Evolutionary conservation across 2,888 invertebrate genomes (phyloP).

Genomic region (Spialia ferax): DNA sequence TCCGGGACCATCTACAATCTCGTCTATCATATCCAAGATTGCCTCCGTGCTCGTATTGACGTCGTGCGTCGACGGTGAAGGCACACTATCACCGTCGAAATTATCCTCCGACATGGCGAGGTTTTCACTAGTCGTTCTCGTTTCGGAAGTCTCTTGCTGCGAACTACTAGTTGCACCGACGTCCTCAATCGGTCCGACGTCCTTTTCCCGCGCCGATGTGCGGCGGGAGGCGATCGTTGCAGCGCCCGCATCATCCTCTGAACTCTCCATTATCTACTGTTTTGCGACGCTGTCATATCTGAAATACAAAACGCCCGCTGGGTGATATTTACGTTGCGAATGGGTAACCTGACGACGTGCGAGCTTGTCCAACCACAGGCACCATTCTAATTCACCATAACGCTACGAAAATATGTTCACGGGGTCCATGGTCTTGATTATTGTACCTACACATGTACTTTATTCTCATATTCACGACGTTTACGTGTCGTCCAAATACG

Average conservation of each 20-base stretch:
- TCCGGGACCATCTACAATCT: constrained; percentile 80
- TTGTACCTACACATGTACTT: constrained; percentile 85
- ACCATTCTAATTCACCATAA: constrained; percentile 87
- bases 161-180: constrained; percentile 74
- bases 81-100: constrained; percentile 79
- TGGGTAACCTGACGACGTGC: constrained; percentile 85
- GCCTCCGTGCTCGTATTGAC: constrained; percentile 83
- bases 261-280: constrained; percentile 87
- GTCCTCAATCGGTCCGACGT: constrained; percentile 74
- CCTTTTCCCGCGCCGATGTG: constrained; percentile 85
- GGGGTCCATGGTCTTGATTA: constrained; percentile 80
- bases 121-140: constrained; percentile 67
- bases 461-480: constrained; percentile 85
- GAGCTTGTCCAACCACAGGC: constrained; percentile 84
- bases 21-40: constrained; percentile 84
- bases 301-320: constrained; percentile 83
- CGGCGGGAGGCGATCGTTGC: constrained; percentile 84
- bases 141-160: constrained; percentile 68
- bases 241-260: constrained; percentile 86
- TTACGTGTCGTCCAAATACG: constrained; percentile 72
- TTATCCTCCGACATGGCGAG: constrained; percentile 79
- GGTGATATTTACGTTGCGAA: constrained; percentile 84
- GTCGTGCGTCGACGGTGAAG: constrained; percentile 79
- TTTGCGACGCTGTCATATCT: constrained; percentile 84
- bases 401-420: constrained; percentile 82